Percentiles rank a stretch among this genome's conserved stretches.
These are phyloP conservation scores for Idaea aversata DNA, from an alignment of 2,888 invertebrate species.

Conservation along the genomic window DNA sequence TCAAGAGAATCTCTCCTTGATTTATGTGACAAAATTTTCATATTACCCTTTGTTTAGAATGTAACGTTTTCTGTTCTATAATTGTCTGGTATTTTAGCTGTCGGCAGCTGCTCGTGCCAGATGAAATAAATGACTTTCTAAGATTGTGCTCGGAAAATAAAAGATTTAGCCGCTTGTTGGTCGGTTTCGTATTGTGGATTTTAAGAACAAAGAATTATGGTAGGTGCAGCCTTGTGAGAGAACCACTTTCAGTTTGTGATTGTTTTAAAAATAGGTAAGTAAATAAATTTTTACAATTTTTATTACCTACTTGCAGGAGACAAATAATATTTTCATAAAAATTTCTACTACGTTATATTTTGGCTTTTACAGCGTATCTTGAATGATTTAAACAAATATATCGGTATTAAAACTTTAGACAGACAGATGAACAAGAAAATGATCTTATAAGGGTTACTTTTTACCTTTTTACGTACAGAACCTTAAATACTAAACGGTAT, in stretches of 20 bases:
- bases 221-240: not conserved
- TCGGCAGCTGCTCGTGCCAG: not conserved
- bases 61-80: not conserved
- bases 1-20: conserved; percentile 30
- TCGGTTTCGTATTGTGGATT: not conserved
- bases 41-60: conserved; percentile 9
- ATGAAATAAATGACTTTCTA: conserved; percentile 1
- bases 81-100: not conserved
- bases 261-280: not conserved
- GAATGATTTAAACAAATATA: no score
- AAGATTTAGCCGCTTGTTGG: not conserved
- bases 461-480: no score
- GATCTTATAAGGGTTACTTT: no score
- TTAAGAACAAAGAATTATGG: not conserved
- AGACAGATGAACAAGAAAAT: no score
- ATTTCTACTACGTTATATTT: no score
- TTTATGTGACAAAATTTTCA: conserved; percentile 29
- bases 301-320: not conserved
- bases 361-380: no score
- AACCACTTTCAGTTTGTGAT: not conserved
- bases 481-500: no score
- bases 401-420: no score
- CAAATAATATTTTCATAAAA: no score
- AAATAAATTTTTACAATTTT: not conserved
- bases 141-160: not conserved